A percentile compares a stretch with the other conserved stretches of the same genome.
Conservation (phyloP, 2,888 invertebrate genomes). For the Drosophila macrothrix region DNA sequence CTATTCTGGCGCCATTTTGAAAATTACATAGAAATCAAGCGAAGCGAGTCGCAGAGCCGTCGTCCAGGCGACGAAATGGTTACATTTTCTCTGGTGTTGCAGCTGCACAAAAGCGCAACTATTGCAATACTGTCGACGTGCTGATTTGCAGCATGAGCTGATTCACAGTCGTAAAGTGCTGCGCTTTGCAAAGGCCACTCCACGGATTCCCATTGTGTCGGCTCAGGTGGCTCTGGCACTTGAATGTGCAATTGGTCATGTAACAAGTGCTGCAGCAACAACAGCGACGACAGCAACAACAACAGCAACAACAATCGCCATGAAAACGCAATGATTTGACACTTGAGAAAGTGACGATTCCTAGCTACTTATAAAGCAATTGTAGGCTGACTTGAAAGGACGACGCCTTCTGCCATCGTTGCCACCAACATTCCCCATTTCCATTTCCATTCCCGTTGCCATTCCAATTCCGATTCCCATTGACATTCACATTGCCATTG, state of each 20-base stretch:
- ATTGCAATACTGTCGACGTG: slow-evolving; percentile 36
- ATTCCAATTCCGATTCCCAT: not conserved
- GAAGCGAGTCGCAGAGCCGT: slow-evolving; percentile 31
- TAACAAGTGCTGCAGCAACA: slow-evolving; percentile 45
- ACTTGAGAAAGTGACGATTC: slow-evolving; percentile 63
- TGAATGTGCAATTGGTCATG: slow-evolving; percentile 76
- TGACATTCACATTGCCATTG: not conserved
- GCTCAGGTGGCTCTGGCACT: slow-evolving; percentile 56
- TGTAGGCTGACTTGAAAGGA: slow-evolving; percentile 55
- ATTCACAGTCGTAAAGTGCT: slow-evolving; percentile 32
- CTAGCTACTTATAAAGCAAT: slow-evolving; percentile 51
- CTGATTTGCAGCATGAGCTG: slow-evolving; percentile 43
- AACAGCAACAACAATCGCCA: slow-evolving; percentile 19
- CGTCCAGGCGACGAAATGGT: slow-evolving; percentile 47
- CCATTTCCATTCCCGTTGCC: slow-evolving; percentile 1
- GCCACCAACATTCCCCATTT: slow-evolving; percentile 7
- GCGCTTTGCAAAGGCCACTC: slow-evolving; percentile 16
- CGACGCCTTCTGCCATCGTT: slow-evolving; percentile 12
- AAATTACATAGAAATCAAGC: slow-evolving; percentile 10
- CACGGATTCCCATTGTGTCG: slow-evolving; percentile 43
- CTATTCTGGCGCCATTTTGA: not conserved
- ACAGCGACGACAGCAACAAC: slow-evolving; percentile 27
- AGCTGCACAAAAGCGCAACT: slow-evolving; percentile 1
- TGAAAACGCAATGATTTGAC: slow-evolving; percentile 66
- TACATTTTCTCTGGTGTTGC: slow-evolving; percentile 1